Conservation (phyloP, 2,113 vertebrate species). For the Hyperoodon ampullatus region DNA sequence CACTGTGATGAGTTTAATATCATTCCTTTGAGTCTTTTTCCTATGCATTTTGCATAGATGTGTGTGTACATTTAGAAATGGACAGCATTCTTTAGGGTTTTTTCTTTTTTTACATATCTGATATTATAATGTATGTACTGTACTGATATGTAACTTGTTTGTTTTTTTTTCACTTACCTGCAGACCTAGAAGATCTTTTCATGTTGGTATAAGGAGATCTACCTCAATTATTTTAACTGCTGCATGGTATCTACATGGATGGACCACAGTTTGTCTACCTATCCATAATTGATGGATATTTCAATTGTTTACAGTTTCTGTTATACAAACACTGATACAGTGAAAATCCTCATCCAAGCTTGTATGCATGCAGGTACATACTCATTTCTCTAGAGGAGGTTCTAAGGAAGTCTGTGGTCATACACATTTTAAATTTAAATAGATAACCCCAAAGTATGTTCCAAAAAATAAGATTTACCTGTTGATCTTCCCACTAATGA, state of each 20-base stretch:
- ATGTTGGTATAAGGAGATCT: no score
- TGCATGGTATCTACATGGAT: fast-evolving
- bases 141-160: background rate
- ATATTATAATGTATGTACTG: fast-evolving
- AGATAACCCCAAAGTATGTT: background rate
- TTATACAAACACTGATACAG: background rate
- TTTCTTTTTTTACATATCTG: background rate
- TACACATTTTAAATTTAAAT: background rate
- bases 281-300: fast-evolving
- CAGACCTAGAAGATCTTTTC: background rate
- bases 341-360: background rate
- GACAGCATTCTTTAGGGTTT: background rate
- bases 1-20: fast-evolving
- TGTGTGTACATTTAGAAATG: background rate
- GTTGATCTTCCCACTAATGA: background rate
- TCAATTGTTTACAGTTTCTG: background rate
- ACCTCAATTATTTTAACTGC: background rate
- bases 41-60: fast-evolving
- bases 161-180: background rate
- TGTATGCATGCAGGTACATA: fast-evolving
- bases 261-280: background rate
- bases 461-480: background rate
- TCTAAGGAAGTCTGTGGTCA: background rate
- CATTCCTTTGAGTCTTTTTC: background rate
- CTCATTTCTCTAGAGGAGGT: background rate